phyloP scores from a whole-genome alignment of 2,888 invertebrate genomes.

The Drosophila borborema region DNA sequence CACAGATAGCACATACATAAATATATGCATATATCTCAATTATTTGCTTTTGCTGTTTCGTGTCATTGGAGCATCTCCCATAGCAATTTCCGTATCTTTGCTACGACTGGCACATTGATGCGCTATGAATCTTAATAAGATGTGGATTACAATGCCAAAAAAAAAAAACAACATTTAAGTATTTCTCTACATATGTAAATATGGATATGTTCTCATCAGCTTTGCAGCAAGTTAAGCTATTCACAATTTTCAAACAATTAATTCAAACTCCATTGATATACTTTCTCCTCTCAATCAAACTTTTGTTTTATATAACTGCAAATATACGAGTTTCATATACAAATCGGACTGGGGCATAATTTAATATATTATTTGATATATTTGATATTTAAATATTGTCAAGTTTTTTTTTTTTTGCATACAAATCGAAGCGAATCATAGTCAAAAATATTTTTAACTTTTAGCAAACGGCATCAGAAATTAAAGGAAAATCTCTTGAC shows the following conservation, averaged over 20 bases:
- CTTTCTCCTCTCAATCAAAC: constrained; percentile 1
- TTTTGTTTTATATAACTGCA: constrained; percentile 6
- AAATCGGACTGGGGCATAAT: background rate
- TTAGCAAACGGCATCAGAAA: background rate
- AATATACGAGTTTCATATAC: background rate
- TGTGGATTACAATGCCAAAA: background rate
- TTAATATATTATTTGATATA: background rate
- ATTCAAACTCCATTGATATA: background rate
- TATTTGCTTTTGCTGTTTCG: constrained; percentile 29
- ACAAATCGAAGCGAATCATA: background rate
- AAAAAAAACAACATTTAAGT: background rate
- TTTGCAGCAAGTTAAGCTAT: background rate
- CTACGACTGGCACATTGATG: background rate
- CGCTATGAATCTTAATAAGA: constrained; percentile 1
- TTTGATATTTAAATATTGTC: background rate
- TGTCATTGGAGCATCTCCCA: constrained; percentile 60
- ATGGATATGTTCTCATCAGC: background rate
- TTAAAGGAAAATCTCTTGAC: background rate
- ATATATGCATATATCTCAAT: constrained; percentile 3
- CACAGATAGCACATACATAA: background rate
- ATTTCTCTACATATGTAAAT: background rate
- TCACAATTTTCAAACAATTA: background rate
- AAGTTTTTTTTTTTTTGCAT: background rate
- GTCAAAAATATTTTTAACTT: background rate
- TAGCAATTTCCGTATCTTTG: constrained; percentile 22